Base-by-base conservation (phyloP, 2,797 vertebrate species). In the Gymnocypris eckloni region DNA sequence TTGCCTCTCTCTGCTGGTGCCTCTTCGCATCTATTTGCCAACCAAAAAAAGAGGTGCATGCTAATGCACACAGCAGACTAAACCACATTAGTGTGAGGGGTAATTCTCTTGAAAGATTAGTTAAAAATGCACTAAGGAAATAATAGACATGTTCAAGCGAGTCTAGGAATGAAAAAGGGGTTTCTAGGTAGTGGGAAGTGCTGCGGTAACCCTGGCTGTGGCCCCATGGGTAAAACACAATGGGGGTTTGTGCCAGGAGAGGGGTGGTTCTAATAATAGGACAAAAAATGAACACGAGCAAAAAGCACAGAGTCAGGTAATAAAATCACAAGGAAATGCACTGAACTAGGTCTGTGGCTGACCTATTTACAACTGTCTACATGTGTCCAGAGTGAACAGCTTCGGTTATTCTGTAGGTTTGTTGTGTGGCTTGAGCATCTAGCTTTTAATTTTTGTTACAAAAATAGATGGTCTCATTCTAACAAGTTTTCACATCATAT, bases 221-320 rank as follows among this genome's bases (percentile, higher is more conserved):
- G 66, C 75, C 81, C 73, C 87, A 45, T 50, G 77, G 64, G 77
- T 48, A n/a, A 86, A 54, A 87, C 18, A 41, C 48, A 82, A 82
- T 25, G 18, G 67, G 67, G 50, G 67, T 75, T 64, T 43, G 67
- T 70, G 85, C 79, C 85, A 73, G 84, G 86, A 84, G 75, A 61
- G 86, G 88, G 37, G 79, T 66, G 81, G 88, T 71, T 80, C 86
- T 85, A 89, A 76, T 80, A 85, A 87, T 83, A 89, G 80, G 16
- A 54, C 41, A 25, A 66, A 79, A 76, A 81, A 76, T 13, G 2
- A 84, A 69, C 84, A 86, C 83, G 77, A 73, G 67, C 70, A 67
- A 73, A 76, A 86, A 66, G n/a, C 77, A 86, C 50, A 50, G 45
- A 50, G 13, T 54, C 59, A 52, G 75, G 86, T 45, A 39, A 79